Evolutionary conservation across 1,140 invertebrate species (phyloP).

Genomic region (Nasonia vitripennis): DNA sequence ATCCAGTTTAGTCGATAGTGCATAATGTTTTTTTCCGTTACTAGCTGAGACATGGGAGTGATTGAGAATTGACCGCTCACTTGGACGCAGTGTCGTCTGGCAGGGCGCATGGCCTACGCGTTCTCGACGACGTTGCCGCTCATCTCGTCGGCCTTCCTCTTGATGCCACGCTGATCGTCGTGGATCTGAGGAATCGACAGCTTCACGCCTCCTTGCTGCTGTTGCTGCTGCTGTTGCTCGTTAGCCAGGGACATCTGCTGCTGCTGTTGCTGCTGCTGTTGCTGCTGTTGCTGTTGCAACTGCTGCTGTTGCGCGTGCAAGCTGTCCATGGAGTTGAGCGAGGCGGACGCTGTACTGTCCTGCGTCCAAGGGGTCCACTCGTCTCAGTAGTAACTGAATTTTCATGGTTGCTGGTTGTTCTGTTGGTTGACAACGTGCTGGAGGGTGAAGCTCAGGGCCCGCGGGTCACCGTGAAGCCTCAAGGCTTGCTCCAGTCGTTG

Average conservation of each 20-base stretch:
- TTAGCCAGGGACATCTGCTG: slow-evolving; percentile 58
- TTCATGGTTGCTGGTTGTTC: slow-evolving; percentile 79
- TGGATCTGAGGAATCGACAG: slow-evolving; percentile 58
- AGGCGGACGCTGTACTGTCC: slow-evolving; percentile 60
- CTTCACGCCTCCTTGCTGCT: slow-evolving; percentile 59
- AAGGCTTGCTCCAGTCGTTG: slow-evolving; percentile 88
- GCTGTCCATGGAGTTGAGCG: slow-evolving; percentile 60
- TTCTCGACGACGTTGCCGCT: slow-evolving; percentile 64
- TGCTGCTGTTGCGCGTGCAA: slow-evolving; percentile 59
- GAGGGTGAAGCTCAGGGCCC: slow-evolving; percentile 80
- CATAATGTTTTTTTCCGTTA: slow-evolving; percentile 38
- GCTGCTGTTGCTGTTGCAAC: slow-evolving; percentile 59
- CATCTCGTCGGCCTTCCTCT: slow-evolving; percentile 72
- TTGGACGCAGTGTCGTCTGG: slow-evolving; percentile 65
- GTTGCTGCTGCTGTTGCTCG: slow-evolving; percentile 64
- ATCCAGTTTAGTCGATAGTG: not conserved
- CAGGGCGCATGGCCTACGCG: slow-evolving; percentile 57
- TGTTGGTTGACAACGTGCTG: slow-evolving; percentile 78
- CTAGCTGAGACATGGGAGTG: slow-evolving; percentile 72
- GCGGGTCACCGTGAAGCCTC: slow-evolving; percentile 83
- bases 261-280: slow-evolving; percentile 59
- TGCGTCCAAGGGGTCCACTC: slow-evolving; percentile 75
- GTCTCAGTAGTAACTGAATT: slow-evolving; percentile 79
- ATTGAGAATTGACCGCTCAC: slow-evolving; percentile 69
- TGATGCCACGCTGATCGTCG: slow-evolving; percentile 67